These are phyloP conservation scores for Pantherophis vulpinus DNA, from an alignment of 2,797 vertebrate species.

Conservation along the genomic window DNA sequence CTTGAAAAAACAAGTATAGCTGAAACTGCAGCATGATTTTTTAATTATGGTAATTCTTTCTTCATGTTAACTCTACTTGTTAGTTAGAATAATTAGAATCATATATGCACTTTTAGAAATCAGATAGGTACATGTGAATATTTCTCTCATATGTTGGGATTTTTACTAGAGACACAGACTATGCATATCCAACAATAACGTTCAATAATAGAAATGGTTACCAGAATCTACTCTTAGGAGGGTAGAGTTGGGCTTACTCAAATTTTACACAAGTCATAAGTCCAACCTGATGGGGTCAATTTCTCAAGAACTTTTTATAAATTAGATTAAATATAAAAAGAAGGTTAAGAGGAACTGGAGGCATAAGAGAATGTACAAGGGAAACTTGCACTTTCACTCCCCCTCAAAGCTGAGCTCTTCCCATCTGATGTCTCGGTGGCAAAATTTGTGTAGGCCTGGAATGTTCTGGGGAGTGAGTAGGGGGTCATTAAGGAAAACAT, in stretches of 20 bases:
- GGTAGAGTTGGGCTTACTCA: not conserved
- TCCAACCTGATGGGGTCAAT: not conserved
- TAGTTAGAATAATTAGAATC: slow-evolving; percentile 26
- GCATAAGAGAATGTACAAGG: not conserved
- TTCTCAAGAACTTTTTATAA: not conserved
- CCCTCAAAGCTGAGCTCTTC: not conserved
- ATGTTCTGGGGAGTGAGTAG: not conserved
- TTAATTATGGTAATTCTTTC: slow-evolving; percentile 62
- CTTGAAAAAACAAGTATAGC: slow-evolving; percentile 60
- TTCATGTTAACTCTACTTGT: not conserved
- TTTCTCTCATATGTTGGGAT: slow-evolving; percentile 49
- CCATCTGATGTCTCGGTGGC: not conserved
- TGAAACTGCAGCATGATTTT: slow-evolving; percentile 57
- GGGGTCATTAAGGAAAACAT: not conserved
- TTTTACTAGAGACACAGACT: slow-evolving; percentile 55
- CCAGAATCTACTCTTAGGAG: slow-evolving; percentile 36
- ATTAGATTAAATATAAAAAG: slow-evolving; percentile 1
- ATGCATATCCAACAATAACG: slow-evolving; percentile 32
- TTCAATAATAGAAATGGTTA: slow-evolving; percentile 41
- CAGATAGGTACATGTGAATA: not conserved
- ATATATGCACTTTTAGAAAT: not conserved
- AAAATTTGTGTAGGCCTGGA: not conserved
- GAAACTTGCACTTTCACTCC: not conserved
- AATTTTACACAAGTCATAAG: not conserved
- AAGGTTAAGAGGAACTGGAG: not conserved